phyloP scores from a whole-genome alignment of 2,113 vertebrate genomes.

The Aix galericulata region DNA sequence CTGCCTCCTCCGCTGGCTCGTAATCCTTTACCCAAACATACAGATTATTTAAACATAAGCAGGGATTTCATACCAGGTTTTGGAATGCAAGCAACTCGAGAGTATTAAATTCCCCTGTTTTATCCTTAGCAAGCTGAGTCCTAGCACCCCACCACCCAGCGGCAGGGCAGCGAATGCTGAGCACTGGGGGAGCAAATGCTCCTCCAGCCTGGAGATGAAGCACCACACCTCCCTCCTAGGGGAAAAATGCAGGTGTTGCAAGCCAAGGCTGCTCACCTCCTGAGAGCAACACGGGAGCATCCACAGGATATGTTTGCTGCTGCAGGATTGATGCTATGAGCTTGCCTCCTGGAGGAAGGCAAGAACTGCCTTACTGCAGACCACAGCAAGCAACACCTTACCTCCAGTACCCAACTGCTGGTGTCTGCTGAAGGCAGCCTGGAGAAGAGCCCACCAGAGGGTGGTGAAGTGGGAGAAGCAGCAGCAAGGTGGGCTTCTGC shows the following conservation, averaged over 20 bases:
- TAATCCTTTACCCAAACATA: constrained; percentile 34
- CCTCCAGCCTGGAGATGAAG: neutral
- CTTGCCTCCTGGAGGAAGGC: neutral
- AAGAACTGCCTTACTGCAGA: neutral
- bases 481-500: neutral
- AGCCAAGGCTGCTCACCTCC: neutral
- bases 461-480: neutral
- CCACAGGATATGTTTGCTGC: neutral
- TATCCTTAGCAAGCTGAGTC: neutral
- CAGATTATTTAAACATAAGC: constrained; percentile 37
- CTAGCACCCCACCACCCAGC: neutral
- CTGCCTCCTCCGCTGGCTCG: neutral
- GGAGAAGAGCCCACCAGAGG: neutral
- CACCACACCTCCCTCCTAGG: accelerated
- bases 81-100: neutral
- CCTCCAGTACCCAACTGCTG: neutral
- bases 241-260: accelerated
- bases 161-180: neutral
- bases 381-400: neutral
- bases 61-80: constrained; percentile 7
- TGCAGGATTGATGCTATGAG: neutral
- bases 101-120: neutral
- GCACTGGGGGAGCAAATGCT: accelerated
- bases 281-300: neutral
- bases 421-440: neutral